Evolutionary conservation across 2,113 vertebrate genomes (phyloP).

Genomic region (Oceanodroma tethys): DNA sequence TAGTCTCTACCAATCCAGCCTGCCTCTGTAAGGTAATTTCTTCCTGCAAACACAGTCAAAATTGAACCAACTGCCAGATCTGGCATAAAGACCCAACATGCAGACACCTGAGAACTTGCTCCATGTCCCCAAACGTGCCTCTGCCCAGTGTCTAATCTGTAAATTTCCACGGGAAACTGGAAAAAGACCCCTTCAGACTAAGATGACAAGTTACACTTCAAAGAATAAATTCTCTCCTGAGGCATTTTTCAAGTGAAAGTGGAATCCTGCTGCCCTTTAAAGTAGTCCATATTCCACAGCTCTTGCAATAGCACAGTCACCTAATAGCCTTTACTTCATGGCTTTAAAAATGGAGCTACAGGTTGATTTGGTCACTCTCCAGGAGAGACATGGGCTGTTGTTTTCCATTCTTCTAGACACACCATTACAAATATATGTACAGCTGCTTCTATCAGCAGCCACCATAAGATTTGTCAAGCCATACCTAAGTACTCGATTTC

Average conservation of each 20-base stretch:
- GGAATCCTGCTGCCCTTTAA: background rate
- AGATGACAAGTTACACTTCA: background rate
- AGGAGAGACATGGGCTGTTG: background rate
- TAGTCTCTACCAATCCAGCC: background rate
- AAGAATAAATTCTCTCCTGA: background rate
- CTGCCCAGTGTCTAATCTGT: background rate
- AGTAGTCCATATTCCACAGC: background rate
- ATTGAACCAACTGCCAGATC: background rate
- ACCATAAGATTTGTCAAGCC: background rate
- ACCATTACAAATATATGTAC: background rate
- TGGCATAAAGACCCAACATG: background rate
- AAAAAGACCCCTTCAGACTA: background rate
- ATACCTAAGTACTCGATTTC: background rate
- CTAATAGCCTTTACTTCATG: background rate
- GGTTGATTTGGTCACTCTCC: background rate
- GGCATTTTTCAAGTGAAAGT: background rate
- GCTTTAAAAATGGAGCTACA: background rate
- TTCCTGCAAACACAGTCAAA: background rate
- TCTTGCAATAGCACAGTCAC: background rate
- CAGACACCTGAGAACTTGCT: background rate
- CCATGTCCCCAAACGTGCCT: background rate
- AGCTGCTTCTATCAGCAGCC: background rate
- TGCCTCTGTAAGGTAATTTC: background rate
- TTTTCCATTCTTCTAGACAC: background rate
- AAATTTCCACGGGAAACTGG: background rate